Conservation (phyloP, 2,888 invertebrate species). For the Melinaea marsaeus region DNA sequence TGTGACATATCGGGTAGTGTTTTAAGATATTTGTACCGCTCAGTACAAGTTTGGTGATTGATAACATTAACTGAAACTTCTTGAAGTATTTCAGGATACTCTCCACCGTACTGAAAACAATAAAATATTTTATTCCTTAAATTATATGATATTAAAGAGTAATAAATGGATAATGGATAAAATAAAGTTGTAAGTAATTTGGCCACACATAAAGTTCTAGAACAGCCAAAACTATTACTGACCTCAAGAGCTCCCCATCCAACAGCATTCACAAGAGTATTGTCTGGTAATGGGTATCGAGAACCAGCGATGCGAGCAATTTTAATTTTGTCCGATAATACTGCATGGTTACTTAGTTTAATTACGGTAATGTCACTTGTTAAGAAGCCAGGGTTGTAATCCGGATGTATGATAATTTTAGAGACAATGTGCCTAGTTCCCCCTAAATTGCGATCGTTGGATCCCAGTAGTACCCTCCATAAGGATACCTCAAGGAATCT, state of each 20-base stretch:
- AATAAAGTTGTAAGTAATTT: no score
- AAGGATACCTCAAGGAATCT: not conserved
- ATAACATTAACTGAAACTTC: constrained; percentile 43
- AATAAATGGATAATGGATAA: no score
- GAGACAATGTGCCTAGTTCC: no score
- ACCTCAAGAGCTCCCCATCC: no score
- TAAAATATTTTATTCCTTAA: no score
- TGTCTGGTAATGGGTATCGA: not conserved
- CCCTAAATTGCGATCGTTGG: not conserved
- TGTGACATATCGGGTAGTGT: constrained; percentile 14
- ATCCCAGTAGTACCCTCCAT: not conserved
- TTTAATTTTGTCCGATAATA: no score
- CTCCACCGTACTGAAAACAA: constrained; percentile 28
- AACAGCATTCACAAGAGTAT: not conserved
- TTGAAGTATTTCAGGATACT: constrained; percentile 30
- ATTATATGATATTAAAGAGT: no score
- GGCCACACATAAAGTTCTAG: not conserved
- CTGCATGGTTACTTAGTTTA: no score
- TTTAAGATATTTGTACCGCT: constrained; percentile 40
- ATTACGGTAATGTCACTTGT: no score
- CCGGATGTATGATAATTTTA: no score
- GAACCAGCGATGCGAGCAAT: no score
- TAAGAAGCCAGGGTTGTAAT: no score
- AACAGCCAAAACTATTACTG: not conserved
- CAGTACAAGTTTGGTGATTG: constrained; percentile 41